These are phyloP conservation scores for Montipora efflorescens DNA, from an alignment of 64 coral and sea anemone species.

Conservation along the genomic window DNA sequence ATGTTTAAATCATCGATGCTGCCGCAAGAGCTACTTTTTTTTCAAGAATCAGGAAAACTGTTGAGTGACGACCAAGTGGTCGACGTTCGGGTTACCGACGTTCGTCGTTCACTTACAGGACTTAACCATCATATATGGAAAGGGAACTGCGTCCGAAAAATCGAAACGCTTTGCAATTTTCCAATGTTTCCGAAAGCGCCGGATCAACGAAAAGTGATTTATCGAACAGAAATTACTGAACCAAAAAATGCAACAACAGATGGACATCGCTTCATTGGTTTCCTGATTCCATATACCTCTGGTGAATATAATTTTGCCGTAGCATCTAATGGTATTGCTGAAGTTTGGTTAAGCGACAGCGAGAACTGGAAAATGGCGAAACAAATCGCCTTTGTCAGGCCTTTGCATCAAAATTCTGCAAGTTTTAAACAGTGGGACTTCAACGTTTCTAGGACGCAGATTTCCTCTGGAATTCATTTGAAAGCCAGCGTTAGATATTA, in stretches of 20 bases:
- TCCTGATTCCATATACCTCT: neutral
- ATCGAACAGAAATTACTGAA: constrained; percentile 5
- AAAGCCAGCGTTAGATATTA: constrained; percentile 2
- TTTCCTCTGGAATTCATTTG: constrained; percentile 2
- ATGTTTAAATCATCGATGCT: neutral
- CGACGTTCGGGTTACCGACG: neutral
- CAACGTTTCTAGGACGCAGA: neutral
- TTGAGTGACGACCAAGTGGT: neutral
- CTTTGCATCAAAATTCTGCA: neutral
- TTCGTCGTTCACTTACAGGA: neutral
- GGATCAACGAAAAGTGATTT: neutral
- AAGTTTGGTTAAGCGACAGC: neutral
- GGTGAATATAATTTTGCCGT: neutral
- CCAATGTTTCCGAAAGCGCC: constrained; percentile 31
- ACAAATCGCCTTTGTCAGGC: neutral
- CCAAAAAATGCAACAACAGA: neutral
- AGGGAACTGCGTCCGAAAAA: constrained; percentile 11
- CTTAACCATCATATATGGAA: constrained; percentile 27
- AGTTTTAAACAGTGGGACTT: neutral
- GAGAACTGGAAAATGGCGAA: neutral
- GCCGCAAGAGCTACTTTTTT: neutral
- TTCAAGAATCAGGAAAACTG: neutral
- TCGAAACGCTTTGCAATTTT: constrained; percentile 27
- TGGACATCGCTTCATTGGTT: constrained; percentile 13
- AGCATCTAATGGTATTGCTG: constrained; percentile 16